Evolutionary conservation across 2,888 invertebrate genomes (phyloP), one percentile per base, ranked within the genome.

Genomic region (Eledone cirrhosa): DNA sequence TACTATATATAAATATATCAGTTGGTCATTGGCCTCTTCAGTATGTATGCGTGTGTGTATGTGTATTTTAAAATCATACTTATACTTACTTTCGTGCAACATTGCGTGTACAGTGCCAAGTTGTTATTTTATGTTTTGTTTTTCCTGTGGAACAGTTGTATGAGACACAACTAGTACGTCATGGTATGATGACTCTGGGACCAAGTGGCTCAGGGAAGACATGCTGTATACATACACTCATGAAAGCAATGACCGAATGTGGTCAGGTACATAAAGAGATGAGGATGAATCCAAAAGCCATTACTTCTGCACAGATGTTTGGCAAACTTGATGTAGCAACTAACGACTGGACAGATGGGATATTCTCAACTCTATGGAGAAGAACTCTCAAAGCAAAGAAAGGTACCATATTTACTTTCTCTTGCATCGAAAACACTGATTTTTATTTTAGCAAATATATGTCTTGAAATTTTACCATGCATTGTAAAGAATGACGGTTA

Each of bases 211-310:
- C 97, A 22, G 98, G 98, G 0, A 98, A 98, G 92, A 97, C 97
- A 0, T 94, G 95, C 19, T 98, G 98, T 88, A 96, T 94, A 83
- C 95, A 95, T 81, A 95, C 94, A 0, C 92, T 98, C 63, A 98
- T 98, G 97, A 95, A 94, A 94, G 94, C 97, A 0, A 92, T 98
- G 84, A 95, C 96, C 0, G 94, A 95, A 86, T 94, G 94, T 89
- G 97, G 96, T 65, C 93, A 95, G 65, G 93, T 92, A 5, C 97
- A 98, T 91, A 94, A 95, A 84, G 98, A 98, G 92, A 97, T 98
- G 97, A 93, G 98, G 83, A 98, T 98, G 98, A 98, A 98, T 91
- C 98, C 98, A 0, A 98, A 98, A 92, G 96, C 98, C 24, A 98
- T 98, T 87, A 98, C 98, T 22, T 96, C 98, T 0, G 94, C 97